Percentiles rank a stretch among this genome's conserved stretches.
phyloP scores from a whole-genome alignment of 2,797 vertebrate species.

The Morelia viridis region DNA sequence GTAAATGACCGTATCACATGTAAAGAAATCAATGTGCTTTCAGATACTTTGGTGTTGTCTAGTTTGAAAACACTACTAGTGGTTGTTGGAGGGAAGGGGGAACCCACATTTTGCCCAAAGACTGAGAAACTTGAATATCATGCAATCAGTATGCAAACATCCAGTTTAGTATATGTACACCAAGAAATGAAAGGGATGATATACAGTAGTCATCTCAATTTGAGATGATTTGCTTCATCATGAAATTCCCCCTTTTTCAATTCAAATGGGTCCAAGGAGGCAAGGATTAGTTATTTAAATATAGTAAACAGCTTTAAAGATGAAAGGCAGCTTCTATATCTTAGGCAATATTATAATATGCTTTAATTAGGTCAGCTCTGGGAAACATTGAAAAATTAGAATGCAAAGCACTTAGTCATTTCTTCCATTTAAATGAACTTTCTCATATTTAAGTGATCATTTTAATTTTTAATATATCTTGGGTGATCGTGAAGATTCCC shows the following conservation, averaged over 20 bases:
- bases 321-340: constrained; percentile 70
- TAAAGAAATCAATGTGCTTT: not conserved
- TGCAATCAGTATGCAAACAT: too few species aligned
- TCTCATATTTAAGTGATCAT: constrained; percentile 58
- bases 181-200: constrained; percentile 56
- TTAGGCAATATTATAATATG: constrained; percentile 56
- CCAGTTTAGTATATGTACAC: constrained; percentile 31
- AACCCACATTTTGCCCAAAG: not conserved
- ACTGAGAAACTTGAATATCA: constrained; percentile 40
- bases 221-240: constrained; percentile 52
- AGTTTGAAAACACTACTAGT: not conserved
- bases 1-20: not conserved
- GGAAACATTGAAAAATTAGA: constrained; percentile 63
- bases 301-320: constrained; percentile 73
- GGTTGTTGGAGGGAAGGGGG: not conserved
- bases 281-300: constrained; percentile 71
- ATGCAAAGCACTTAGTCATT: constrained; percentile 65
- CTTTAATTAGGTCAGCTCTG: constrained; percentile 63
- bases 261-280: constrained; percentile 67
- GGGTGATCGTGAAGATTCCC: constrained; percentile 59
- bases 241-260: constrained; percentile 59
- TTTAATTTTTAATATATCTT: constrained; percentile 61
- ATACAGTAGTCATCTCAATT: constrained; percentile 45
- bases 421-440: constrained; percentile 46
- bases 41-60: not conserved